phyloP scores from a whole-genome alignment of 2,113 vertebrate species.

The Thamnaconus septentrionalis region DNA sequence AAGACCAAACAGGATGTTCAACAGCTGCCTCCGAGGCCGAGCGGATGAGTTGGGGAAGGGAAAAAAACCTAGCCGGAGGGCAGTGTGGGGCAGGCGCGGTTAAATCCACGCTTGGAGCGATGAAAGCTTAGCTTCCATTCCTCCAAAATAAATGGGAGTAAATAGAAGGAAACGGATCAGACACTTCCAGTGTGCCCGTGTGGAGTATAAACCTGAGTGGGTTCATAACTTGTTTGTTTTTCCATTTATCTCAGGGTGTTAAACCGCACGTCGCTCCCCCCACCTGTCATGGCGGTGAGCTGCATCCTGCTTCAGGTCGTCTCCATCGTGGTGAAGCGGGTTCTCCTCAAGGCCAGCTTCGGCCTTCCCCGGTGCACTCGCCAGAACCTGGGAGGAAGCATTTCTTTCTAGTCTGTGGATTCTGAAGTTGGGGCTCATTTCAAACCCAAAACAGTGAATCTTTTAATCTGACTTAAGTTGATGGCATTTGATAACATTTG shows the following conservation, averaged over 20 bases:
- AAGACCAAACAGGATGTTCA: not conserved
- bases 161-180: not conserved
- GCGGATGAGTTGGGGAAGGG: not conserved
- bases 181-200: too few species aligned
- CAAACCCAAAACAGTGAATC: too few species aligned
- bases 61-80: not conserved
- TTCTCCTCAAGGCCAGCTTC: conserved; percentile 10
- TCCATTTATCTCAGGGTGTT: too few species aligned
- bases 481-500: too few species aligned
- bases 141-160: not conserved
- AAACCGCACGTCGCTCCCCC: not conserved
- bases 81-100: not conserved
- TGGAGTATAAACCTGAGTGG: too few species aligned
- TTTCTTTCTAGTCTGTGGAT: too few species aligned
- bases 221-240: too few species aligned
- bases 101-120: not conserved
- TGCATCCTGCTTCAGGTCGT: conserved; percentile 27
- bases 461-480: too few species aligned
- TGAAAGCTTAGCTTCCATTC: not conserved
- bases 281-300: conserved; percentile 21
- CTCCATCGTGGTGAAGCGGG: not conserved
- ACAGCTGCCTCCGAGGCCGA: not conserved
- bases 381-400: conserved; percentile 19
- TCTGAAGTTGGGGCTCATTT: too few species aligned
- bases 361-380: conserved; percentile 1